These are phyloP conservation scores for Anoura caudifer DNA, from an alignment of 2,113 vertebrate species.

Conservation along the genomic window DNA sequence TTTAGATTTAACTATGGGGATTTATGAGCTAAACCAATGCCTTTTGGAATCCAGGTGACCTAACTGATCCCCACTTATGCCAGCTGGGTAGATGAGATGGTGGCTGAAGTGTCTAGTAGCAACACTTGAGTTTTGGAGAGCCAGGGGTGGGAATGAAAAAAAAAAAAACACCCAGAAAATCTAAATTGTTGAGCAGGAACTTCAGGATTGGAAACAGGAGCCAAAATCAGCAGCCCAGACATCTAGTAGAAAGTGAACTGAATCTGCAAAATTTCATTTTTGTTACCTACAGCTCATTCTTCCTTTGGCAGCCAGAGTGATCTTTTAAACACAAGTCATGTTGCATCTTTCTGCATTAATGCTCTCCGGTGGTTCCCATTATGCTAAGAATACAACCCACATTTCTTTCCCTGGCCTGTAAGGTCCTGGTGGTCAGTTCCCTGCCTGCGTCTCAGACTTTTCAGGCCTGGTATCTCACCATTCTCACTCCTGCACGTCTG, in stretches of 20 bases:
- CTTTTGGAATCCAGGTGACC: background rate
- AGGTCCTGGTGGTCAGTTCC: background rate
- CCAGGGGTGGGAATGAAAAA: background rate
- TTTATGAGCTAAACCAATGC: background rate
- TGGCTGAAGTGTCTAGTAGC: background rate
- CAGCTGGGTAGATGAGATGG: background rate
- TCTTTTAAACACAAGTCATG: background rate
- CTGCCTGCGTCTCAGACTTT: background rate
- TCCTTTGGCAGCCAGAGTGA: background rate
- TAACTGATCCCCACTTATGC: too few species aligned
- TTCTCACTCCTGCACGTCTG: background rate
- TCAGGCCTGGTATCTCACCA: background rate
- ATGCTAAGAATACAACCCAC: background rate
- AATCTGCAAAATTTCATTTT: background rate
- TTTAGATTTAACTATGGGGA: conserved; percentile 28
- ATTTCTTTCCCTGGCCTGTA: background rate
- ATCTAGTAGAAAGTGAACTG: background rate
- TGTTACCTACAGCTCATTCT: background rate
- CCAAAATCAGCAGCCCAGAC: background rate
- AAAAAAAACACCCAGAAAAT: background rate
- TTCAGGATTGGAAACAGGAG: background rate
- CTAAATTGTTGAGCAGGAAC: background rate
- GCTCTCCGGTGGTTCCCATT: background rate
- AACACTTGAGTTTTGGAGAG: background rate
- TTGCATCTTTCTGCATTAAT: background rate